phyloP scores from a whole-genome alignment of 2,797 vertebrate genomes.

The Lacerta viridis region DNA sequence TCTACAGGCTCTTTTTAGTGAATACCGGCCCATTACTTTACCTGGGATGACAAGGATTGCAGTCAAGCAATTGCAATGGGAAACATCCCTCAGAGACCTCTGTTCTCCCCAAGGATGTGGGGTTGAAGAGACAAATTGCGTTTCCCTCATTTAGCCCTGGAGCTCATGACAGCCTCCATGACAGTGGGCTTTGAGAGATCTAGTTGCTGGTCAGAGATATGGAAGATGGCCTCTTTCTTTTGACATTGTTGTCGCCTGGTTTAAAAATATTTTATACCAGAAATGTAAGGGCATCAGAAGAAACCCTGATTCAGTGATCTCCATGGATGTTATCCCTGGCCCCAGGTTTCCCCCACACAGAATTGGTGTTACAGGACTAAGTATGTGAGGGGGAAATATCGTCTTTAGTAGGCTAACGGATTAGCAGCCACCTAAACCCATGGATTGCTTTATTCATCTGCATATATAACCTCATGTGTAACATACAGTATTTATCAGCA shows the following conservation, averaged over 20 bases:
- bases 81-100: neutral
- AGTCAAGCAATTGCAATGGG: neutral
- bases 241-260: neutral
- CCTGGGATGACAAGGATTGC: neutral
- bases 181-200: neutral
- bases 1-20: neutral
- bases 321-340: neutral
- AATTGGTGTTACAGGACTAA: neutral
- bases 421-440: neutral
- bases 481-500: constrained; percentile 19
- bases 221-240: neutral
- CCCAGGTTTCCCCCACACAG: neutral
- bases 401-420: neutral
- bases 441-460: constrained; percentile 13
- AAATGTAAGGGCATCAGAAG: neutral
- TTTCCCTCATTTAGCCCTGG: neutral
- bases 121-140: neutral
- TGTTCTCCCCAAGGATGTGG: neutral
- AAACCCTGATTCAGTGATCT: neutral
- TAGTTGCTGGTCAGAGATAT: neutral
- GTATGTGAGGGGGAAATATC: neutral
- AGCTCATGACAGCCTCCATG: too few species aligned
- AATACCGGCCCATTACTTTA: neutral
- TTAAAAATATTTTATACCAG: neutral
- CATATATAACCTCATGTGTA: neutral